phyloP scores from a whole-genome alignment of 1,140 invertebrate genomes.

The Caerostris darwini region DNA sequence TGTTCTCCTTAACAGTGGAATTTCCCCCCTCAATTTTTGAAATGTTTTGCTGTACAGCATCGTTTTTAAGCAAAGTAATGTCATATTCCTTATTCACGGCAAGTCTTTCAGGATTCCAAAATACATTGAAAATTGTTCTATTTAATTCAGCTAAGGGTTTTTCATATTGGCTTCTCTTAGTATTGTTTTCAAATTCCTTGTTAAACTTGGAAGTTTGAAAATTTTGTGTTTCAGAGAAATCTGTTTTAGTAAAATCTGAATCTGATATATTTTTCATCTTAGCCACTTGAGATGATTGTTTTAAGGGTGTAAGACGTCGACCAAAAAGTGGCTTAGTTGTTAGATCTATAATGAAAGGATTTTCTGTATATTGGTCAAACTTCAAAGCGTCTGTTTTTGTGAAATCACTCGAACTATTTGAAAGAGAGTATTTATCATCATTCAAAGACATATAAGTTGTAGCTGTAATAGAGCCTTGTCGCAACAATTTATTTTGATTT shows the following conservation, averaged over 20 bases:
- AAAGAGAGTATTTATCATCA: too few relatives aligned
- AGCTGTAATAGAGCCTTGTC: background rate
- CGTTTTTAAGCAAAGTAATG: background rate
- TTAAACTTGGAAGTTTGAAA: background rate
- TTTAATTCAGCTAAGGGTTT: background rate
- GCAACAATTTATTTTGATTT: background rate
- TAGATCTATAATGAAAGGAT: background rate
- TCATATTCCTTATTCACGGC: background rate
- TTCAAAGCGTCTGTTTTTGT: background rate
- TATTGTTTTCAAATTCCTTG: background rate
- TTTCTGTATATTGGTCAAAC: background rate
- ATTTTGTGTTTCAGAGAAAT: background rate
- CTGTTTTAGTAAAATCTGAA: background rate
- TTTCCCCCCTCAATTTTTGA: background rate
- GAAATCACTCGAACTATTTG: too few relatives aligned
- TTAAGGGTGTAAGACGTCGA: background rate
- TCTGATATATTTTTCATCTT: background rate
- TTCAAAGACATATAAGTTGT: background rate
- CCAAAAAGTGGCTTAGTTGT: background rate
- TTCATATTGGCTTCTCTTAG: background rate
- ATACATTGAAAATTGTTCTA: background rate
- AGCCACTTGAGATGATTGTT: background rate
- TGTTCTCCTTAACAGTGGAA: background rate
- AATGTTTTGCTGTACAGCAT: background rate
- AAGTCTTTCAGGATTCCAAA: background rate